Conservation (phyloP, 2,888 invertebrate genomes). For the Microctonus hyperodae region DNA sequence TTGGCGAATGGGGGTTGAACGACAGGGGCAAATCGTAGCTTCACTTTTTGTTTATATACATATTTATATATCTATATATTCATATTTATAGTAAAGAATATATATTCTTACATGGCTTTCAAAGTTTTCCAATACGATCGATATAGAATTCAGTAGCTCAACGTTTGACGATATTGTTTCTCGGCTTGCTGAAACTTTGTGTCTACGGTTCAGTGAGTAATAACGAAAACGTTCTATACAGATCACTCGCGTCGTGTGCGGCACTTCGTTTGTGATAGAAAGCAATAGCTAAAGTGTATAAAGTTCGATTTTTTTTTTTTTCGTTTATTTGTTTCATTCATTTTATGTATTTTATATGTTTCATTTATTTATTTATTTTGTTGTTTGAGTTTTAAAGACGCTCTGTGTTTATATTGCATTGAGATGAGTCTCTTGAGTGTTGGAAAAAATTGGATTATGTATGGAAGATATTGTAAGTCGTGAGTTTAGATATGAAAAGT, state of each 20-base stretch:
- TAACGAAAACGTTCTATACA: constrained; percentile 1
- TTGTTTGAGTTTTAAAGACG: constrained; percentile 1
- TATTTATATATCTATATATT: constrained; percentile 2
- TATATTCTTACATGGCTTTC: not conserved
- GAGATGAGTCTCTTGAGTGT: not conserved
- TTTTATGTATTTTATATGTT: not conserved
- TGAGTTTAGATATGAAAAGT: constrained; percentile 21
- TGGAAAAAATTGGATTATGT: constrained; percentile 21
- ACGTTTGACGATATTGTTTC: constrained; percentile 26
- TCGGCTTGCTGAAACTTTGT: not conserved
- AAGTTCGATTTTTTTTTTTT: not conserved
- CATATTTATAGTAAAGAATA: not conserved
- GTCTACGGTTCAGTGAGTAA: constrained; percentile 1
- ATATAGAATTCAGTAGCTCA: constrained; percentile 12
- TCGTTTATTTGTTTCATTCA: not conserved
- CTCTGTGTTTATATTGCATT: constrained; percentile 8
- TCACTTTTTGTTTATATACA: not conserved
- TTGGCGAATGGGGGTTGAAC: not conserved
- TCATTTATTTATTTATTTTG: not conserved
- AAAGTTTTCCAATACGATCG: constrained; percentile 18
- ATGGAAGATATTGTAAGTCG: constrained; percentile 24
- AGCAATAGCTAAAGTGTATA: not conserved
- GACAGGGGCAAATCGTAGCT: constrained; percentile 13
- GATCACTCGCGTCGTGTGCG: not conserved
- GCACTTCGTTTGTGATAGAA: not conserved